Evolutionary conservation across 2,888 invertebrate genomes (phyloP).

Genomic region (Melanostoma mellinum): DNA sequence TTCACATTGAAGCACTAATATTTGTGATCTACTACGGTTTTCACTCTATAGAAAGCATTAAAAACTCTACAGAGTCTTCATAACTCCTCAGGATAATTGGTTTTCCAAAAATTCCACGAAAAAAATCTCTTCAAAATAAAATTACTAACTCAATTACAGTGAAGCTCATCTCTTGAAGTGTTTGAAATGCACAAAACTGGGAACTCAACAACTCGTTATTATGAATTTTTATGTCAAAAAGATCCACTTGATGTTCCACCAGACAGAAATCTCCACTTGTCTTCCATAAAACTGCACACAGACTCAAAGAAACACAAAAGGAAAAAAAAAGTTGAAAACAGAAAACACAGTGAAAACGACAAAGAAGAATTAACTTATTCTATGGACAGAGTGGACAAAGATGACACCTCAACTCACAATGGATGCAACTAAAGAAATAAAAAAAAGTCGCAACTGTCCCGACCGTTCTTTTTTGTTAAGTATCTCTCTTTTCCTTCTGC

Average conservation of each 20-base stretch:
- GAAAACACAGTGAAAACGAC: slow-evolving; percentile 11
- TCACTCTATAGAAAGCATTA: too few relatives aligned
- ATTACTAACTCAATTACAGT: too few relatives aligned
- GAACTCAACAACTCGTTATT: slow-evolving; percentile 19
- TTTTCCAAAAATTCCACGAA: too few relatives aligned
- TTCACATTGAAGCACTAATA: too few relatives aligned
- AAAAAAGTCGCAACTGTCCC: neutral
- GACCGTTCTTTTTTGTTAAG: slow-evolving; percentile 25
- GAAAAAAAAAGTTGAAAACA: neutral
- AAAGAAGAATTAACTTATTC: slow-evolving; percentile 53
- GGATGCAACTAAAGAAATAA: slow-evolving; percentile 6
- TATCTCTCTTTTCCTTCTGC: neutral
- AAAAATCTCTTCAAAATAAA: too few relatives aligned
- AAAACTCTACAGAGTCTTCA: too few relatives aligned
- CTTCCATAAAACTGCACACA: slow-evolving; percentile 33
- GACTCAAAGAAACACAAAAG: slow-evolving; percentile 43
- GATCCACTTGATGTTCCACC: slow-evolving; percentile 39
- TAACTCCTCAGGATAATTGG: too few relatives aligned
- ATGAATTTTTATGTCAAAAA: slow-evolving; percentile 44
- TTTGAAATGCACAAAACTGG: too few relatives aligned
- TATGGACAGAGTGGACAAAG: slow-evolving; percentile 40
- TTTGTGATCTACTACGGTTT: too few relatives aligned
- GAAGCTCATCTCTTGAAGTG: too few relatives aligned
- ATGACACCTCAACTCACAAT: slow-evolving; percentile 63
- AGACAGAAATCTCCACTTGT: slow-evolving; percentile 27